Evolutionary conservation across 2,888 invertebrate genomes (phyloP).

Genomic region (Sphinx pinastri): DNA sequence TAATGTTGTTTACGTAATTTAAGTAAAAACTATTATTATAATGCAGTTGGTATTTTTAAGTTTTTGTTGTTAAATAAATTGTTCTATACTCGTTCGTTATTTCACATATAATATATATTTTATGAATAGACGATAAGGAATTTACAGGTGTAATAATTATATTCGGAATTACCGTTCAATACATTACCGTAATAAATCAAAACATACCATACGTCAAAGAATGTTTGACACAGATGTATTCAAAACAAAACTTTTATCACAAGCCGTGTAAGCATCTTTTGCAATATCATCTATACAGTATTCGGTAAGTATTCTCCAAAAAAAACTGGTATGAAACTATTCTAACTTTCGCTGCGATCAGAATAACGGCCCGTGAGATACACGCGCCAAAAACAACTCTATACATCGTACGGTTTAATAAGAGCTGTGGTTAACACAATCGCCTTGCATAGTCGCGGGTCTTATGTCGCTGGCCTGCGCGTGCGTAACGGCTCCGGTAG

Average conservation of each 20-base stretch:
- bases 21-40: too few relatives aligned
- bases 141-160: too few relatives aligned
- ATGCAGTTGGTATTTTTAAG: too few relatives aligned
- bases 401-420: conserved; percentile 51
- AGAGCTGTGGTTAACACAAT: conserved; percentile 35
- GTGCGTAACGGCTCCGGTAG: conserved; percentile 81
- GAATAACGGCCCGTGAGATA: conserved; percentile 73
- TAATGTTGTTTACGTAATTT: too few relatives aligned
- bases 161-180: neutral
- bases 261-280: neutral
- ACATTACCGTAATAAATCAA: neutral
- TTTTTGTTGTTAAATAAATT: too few relatives aligned
- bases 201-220: neutral
- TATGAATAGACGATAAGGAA: too few relatives aligned
- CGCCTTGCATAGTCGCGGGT: conserved; percentile 42
- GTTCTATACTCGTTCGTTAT: too few relatives aligned
- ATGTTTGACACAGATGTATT: neutral
- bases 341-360: conserved; percentile 79
- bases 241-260: neutral
- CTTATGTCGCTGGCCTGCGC: conserved; percentile 59
- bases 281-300: conserved; percentile 9
- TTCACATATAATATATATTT: too few relatives aligned
- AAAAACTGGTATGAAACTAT: conserved; percentile 65
- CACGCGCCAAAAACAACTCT: conserved; percentile 75
- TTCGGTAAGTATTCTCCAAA: conserved; percentile 24